Base-by-base conservation (phyloP, 1,140 invertebrate species). In the Vanessa tameamea region DNA sequence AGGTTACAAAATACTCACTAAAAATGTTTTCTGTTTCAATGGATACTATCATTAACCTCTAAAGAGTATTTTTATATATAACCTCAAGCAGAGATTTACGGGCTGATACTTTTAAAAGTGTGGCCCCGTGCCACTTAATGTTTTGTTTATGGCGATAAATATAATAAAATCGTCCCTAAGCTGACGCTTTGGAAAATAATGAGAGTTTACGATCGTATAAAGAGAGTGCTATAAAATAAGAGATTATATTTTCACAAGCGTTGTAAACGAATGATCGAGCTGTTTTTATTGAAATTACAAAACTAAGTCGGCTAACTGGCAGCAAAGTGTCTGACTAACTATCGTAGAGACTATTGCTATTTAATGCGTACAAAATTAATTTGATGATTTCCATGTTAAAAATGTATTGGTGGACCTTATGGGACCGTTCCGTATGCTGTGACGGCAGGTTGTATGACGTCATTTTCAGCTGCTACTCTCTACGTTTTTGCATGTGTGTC, bases 171-270 rank as follows among this genome's bases (percentile, higher is more conserved):
- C 37, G 51, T 55, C 48, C 53, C 51, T 55, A 50, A 37, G 65
- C 65, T 57, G 53, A 57, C 51, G 65, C 65, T 67, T 20, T 53
- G 31, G 50, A 55, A 67, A 55, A 67, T 67, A 67, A 67, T 57
- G 53, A 67, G 50, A 50, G 37, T 55, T 67, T 67, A 67, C 26
- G 65, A 67, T 31, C 65, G 65, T 55, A 50, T 67, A 67, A 67
- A 67, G 65, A 67, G 65, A 31, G 37, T 26, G 50, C 65, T 53
- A 43, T 67, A 67, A 67, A 67, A 50, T 23, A 31, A 37, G 14
- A 67, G 65, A 67, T 67, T 67, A 67, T 67, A 53, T 55, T 67
- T 67, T 67, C 65, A 67, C 53, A 55, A 23, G 50, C 26, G 65
- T 8, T 23, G 16, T 57, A 67, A 67, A 67, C 55, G 65, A 53